These are phyloP conservation scores for Aphaenogaster floridana DNA, from an alignment of 1,140 invertebrate genomes.

Conservation along the genomic window DNA sequence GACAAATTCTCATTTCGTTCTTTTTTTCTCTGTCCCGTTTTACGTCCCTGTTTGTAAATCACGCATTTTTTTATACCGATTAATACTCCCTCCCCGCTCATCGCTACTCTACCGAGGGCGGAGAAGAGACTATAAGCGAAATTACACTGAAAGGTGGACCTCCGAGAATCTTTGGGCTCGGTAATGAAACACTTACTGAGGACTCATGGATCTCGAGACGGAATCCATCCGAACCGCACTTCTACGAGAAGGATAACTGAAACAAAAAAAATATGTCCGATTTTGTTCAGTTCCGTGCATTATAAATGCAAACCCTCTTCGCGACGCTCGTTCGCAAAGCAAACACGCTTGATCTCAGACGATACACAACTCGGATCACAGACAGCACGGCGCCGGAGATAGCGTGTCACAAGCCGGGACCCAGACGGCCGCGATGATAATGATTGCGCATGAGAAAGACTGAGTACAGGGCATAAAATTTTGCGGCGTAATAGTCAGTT, in stretches of 20 bases:
- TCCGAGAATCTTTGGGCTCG: conserved; percentile 81
- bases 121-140: conserved; percentile 62
- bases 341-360: conserved; percentile 24
- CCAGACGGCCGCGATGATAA: conserved; percentile 40
- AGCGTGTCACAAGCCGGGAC: conserved; percentile 32
- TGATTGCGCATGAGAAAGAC: conserved; percentile 76
- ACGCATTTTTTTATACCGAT: conserved; percentile 59
- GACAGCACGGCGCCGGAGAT: conserved; percentile 24
- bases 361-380: conserved; percentile 2
- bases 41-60: conserved; percentile 33
- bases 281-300: background rate
- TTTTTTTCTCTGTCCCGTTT: conserved; percentile 8
- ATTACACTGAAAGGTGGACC: conserved; percentile 64
- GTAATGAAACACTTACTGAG: conserved; percentile 83
- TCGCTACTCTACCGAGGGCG: conserved; percentile 51
- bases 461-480: conserved; percentile 85
- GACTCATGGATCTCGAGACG: conserved; percentile 80
- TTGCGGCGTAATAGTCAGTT: conserved; percentile 85
- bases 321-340: background rate
- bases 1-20: background rate
- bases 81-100: conserved; percentile 45
- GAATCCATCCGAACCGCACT: conserved; percentile 62
- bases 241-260: conserved; percentile 3
- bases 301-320: background rate
- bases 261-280: background rate